Evolutionary conservation across 2,797 vertebrate genomes (phyloP).

Genomic region (Sebastes steindachneri): DNA sequence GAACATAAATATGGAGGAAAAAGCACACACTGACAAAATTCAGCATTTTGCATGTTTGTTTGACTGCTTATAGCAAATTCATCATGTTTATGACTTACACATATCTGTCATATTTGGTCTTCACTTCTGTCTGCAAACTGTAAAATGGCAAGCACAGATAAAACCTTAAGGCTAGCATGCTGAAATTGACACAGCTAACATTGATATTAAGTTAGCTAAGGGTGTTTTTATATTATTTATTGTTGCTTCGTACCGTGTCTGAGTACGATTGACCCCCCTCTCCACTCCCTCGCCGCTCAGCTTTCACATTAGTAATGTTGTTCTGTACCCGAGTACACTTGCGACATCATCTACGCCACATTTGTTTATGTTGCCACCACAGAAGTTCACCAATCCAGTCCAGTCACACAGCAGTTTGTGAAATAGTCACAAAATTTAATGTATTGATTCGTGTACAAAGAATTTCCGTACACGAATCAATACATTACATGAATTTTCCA

Average conservation of each 20-base stretch:
- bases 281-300: neutral
- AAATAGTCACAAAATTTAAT: neutral
- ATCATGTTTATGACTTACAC: conserved; percentile 68
- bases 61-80: conserved; percentile 42
- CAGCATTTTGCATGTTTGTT: conserved; percentile 52
- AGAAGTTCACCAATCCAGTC: neutral
- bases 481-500: no score
- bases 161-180: conserved; percentile 39
- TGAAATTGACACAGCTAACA: conserved; percentile 16
- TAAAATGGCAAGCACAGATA: conserved; percentile 71
- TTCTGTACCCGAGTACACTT: neutral
- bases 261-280: neutral
- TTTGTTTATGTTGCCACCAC: neutral
- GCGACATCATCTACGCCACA: neutral
- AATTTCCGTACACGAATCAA: no score
- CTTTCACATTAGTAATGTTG: neutral
- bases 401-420: neutral
- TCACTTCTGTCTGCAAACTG: conserved; percentile 80
- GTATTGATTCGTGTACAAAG: no score
- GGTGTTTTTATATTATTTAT: neutral
- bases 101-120: conserved; percentile 72
- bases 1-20: conserved; percentile 46
- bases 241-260: neutral
- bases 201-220: neutral
- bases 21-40: conserved; percentile 54